Percentiles rank a stretch among this genome's conserved stretches.
These are phyloP conservation scores for Montipora efflorescens DNA, from an alignment of 64 coral and sea anemone genomes.

Conservation along the genomic window DNA sequence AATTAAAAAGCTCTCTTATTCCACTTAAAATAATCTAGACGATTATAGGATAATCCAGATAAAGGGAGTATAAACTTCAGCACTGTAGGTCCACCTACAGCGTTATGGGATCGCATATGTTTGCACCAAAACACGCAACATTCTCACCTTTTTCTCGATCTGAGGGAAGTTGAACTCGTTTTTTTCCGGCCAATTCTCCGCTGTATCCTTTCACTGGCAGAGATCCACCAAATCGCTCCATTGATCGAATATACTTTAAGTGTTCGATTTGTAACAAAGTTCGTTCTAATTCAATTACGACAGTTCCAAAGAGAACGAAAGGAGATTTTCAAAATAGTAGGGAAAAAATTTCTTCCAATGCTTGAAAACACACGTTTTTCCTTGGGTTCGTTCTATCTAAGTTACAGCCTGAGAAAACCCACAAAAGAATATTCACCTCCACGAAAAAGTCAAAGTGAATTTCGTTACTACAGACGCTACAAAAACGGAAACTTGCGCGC, in stretches of 20 bases:
- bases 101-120: too few species aligned
- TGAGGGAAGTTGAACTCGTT: conserved; percentile 66
- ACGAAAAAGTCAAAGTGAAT: neutral
- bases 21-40: too few species aligned
- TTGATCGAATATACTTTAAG: conserved; percentile 18
- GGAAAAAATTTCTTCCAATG: neutral
- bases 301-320: too few species aligned
- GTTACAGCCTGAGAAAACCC: neutral
- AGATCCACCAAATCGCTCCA: conserved; percentile 57
- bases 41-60: neutral
- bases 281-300: neutral
- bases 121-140: neutral
- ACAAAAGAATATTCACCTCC: neutral
- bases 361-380: neutral
- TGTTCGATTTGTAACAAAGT: conserved; percentile 17
- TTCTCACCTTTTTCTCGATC: conserved; percentile 59
- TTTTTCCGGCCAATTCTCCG: conserved; percentile 55
- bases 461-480: conserved; percentile 83
- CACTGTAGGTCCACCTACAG: too few species aligned
- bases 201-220: conserved; percentile 60
- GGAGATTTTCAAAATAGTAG: neutral
- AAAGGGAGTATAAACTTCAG: neutral
- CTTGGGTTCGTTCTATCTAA: neutral
- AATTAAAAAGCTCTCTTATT: too few species aligned
- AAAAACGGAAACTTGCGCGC: conserved; percentile 50